These are phyloP conservation scores for Acleris holmiana DNA, from an alignment of 2,888 invertebrate genomes.

Conservation along the genomic window DNA sequence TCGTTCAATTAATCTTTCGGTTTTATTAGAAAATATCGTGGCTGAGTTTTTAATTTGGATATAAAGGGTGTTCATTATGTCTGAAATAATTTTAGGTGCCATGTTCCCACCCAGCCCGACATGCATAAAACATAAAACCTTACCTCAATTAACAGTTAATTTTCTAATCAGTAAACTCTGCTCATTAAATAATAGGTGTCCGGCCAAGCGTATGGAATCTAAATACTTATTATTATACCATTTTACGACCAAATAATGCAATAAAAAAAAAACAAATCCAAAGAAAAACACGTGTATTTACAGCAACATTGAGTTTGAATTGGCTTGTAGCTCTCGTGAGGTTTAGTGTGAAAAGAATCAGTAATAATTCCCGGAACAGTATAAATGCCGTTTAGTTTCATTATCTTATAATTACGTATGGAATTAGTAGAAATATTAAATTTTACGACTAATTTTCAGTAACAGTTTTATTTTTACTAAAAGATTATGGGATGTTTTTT, in stretches of 20 bases:
- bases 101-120: too few relatives aligned
- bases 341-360: background rate
- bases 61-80: too few relatives aligned
- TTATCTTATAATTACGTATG: conserved; percentile 6
- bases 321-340: background rate
- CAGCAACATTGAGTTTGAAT: background rate
- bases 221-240: background rate
- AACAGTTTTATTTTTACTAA: background rate
- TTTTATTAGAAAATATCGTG: too few relatives aligned
- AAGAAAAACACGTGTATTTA: background rate
- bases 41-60: too few relatives aligned
- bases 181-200: conserved; percentile 6
- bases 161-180: conserved; percentile 6
- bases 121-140: background rate
- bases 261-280: background rate
- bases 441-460: conserved; percentile 12
- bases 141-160: conserved; percentile 4
- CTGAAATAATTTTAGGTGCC: too few relatives aligned
- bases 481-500: too few relatives aligned
- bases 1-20: too few relatives aligned
- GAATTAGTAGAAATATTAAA: conserved; percentile 11
- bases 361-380: background rate
- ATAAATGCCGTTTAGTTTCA: conserved; percentile 8
- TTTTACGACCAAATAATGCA: background rate
- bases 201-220: conserved; percentile 4